Evolutionary conservation across 2,113 vertebrate genomes (phyloP).

Genomic region (Telmatochromis sp.): DNA sequence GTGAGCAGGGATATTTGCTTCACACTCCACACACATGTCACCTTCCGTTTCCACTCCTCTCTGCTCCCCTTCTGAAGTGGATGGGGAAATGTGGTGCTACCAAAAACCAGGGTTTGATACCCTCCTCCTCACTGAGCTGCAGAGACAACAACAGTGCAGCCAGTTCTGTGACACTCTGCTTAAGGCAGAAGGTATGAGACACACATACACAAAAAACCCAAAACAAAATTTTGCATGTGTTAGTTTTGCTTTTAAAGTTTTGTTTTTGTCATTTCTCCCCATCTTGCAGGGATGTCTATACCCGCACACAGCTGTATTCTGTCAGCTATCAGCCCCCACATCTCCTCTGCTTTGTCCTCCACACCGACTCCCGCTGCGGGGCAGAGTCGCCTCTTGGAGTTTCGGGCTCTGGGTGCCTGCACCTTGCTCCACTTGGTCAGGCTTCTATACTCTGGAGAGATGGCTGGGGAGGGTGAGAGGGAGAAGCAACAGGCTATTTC

Average conservation of each 20-base stretch:
- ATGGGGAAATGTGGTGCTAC: conserved; percentile 58
- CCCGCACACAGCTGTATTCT: conserved; percentile 83
- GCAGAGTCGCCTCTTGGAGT: conserved; percentile 70
- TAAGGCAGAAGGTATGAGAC: conserved; percentile 76
- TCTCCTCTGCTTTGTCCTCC: conserved; percentile 73
- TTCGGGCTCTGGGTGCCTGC: conserved; percentile 67
- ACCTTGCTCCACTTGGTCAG: conserved; percentile 76
- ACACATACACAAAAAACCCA: neutral
- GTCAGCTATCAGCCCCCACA: conserved; percentile 80
- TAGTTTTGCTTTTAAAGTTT: neutral
- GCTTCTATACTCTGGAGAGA: conserved; percentile 82
- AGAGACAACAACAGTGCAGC: conserved; percentile 77
- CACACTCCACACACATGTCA: neutral
- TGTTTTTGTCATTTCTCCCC: neutral
- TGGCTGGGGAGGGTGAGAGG: conserved; percentile 68
- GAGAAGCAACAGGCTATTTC: conserved; percentile 78
- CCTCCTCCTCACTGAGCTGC: conserved; percentile 70
- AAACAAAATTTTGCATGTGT: neutral
- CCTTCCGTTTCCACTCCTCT: neutral
- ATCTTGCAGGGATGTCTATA: conserved; percentile 72
- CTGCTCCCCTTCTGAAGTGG: neutral
- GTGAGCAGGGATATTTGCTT: neutral
- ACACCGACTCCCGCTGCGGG: conserved; percentile 20
- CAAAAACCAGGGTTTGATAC: conserved; percentile 52
- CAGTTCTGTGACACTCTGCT: conserved; percentile 84